Evolutionary conservation across 2,888 invertebrate species (phyloP), one percentile per base, ranked within the genome.

Genomic region (Gnatocerus cornutus): DNA sequence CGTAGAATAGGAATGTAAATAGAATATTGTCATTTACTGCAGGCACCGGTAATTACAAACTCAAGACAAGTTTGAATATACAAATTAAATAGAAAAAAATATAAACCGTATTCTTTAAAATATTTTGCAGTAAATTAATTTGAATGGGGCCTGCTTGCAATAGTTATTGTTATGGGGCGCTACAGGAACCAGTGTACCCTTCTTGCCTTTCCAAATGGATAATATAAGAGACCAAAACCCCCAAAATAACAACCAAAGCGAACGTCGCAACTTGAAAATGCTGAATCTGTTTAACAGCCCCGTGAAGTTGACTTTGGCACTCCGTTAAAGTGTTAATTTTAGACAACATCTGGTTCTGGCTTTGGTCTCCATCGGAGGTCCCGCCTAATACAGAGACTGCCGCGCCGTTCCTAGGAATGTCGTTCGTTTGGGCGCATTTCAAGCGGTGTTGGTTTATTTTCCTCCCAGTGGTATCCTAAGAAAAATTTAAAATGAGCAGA

Each of bases 371-470:
- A 29, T 77, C 76, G 1, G 61, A 33, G 5, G 14, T 7, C 6
- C 52, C 56, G 21, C 45, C 59, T 16, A 16, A 10, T 68, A 62
- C 67, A 37, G 27, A 52, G 5, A 52, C 33, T 13, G 53, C 72
- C 39, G 74, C 79, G 9, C 84, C 84, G 67, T 85, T 85, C 68
- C 77, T 80, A 6, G 76, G 73, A 1, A 78, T 52, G 16, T 82
- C 81, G 13, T 77, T 76, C 48, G 86, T 84, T 77, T 90, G 89
- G 4, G 89, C 86, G 77, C 95, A 95, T 76, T 90, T 89, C 0
- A 94, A 82, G 62, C 92, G 89, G 82, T 93, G 92, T 76, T 93
- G 92, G 67, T 93, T 91, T 0, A 93, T 74, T 71, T 83, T 83
- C 65, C 82, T 79, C 10, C 76, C 80, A 5, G 79, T 71, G 3